A percentile compares a stretch with the other conserved stretches of the same genome.
These are phyloP conservation scores for Antheraea mylitta DNA, from an alignment of 1,140 invertebrate species.

Conservation along the genomic window DNA sequence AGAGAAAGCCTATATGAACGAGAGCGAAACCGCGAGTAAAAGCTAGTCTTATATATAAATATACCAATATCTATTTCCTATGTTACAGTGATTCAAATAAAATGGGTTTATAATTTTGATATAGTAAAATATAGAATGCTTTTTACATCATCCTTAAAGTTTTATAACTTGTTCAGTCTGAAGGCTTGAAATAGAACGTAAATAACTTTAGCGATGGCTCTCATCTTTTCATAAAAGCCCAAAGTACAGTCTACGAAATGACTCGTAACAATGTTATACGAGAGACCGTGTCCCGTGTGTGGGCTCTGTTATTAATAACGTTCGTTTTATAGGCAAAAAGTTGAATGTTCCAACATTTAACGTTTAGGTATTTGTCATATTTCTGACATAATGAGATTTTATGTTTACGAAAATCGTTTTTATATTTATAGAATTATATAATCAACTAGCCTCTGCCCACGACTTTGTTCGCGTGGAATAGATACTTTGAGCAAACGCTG, in stretches of 20 bases:
- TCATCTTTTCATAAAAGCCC: conserved; percentile 10
- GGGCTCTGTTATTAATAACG: conserved; percentile 15
- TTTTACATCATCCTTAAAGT: background rate
- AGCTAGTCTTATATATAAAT: too few species aligned
- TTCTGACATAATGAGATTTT: background rate
- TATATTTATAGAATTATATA: too few species aligned
- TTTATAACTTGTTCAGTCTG: background rate
- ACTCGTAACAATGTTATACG: conserved; percentile 17
- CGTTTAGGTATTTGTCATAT: background rate
- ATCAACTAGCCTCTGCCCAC: too few species aligned
- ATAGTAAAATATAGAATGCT: background rate
- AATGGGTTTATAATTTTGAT: background rate
- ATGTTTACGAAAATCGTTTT: background rate
- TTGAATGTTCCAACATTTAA: background rate
- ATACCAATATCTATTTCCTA: too few species aligned
- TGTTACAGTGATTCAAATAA: background rate
- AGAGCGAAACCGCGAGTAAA: too few species aligned
- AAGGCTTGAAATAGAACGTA: conserved; percentile 1
- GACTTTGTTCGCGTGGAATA: too few species aligned
- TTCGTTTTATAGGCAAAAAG: conserved; percentile 14
- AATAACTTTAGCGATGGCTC: background rate
- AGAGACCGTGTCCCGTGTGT: conserved; percentile 15
- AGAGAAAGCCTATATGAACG: too few species aligned
- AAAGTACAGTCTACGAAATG: conserved; percentile 15
- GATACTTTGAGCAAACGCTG: too few species aligned